A percentile compares a stretch with the other conserved stretches of the same genome.
Conservation (phyloP, 2,797 vertebrate species). For the Phalloptychus januarius region DNA sequence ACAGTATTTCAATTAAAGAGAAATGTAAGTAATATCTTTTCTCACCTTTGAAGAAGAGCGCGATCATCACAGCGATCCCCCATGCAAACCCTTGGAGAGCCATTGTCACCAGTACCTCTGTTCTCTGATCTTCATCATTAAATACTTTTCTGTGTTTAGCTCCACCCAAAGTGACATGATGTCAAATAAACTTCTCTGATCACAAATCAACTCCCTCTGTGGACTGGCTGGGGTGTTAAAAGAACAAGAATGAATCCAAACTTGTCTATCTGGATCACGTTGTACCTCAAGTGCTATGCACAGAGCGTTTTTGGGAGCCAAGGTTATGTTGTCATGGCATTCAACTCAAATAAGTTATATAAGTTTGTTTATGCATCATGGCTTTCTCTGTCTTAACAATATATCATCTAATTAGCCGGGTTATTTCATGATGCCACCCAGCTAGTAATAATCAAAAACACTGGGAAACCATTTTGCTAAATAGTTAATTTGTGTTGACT, state of each 20-base stretch:
- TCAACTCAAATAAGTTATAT: background rate
- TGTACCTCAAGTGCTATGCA: too few relatives aligned
- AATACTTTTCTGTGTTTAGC: background rate
- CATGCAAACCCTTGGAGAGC: conserved; percentile 11
- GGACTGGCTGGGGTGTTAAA: background rate
- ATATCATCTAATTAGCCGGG: background rate
- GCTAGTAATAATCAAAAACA: background rate
- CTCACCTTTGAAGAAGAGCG: conserved; percentile 26
- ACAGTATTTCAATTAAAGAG: too few relatives aligned
- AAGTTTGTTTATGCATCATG: background rate
- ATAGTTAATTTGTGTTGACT: background rate
- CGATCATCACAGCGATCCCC: background rate
- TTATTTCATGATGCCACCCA: background rate
- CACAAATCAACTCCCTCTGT: background rate
- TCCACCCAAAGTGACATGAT: conserved; percentile 5
- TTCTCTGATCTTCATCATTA: background rate
- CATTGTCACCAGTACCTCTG: conserved; percentile 1
- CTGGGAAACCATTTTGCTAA: background rate
- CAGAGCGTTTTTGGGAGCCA: background rate
- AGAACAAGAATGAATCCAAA: background rate
- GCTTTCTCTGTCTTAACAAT: background rate
- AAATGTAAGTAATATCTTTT: background rate
- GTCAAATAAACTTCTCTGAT: background rate
- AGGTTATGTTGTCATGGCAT: background rate
- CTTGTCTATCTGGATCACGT: background rate